Conservation (phyloP, 1,140 invertebrate species). For the Aphis gossypii region DNA sequence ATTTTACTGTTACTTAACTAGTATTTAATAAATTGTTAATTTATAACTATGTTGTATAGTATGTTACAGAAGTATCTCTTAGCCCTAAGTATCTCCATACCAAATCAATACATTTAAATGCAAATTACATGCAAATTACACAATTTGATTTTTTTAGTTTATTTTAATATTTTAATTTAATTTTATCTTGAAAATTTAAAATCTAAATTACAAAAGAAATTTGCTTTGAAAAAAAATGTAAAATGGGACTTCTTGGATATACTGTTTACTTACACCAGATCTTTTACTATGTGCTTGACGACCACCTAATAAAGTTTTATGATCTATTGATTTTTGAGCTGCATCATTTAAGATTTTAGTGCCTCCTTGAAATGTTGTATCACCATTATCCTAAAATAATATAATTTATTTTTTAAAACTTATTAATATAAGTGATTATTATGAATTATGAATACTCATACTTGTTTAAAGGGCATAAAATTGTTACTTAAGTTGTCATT, state of each 20-base stretch:
- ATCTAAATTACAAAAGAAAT: neutral
- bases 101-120: no score
- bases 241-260: no score
- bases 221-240: neutral
- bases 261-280: slow-evolving; percentile 68
- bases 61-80: no score
- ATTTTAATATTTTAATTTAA: no score
- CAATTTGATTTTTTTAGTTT: no score
- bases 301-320: slow-evolving; percentile 50
- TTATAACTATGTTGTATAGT: neutral
- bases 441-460: neutral
- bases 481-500: slow-evolving; percentile 12
- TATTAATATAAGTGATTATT: neutral
- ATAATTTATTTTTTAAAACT: neutral
- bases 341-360: slow-evolving; percentile 38
- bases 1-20: no score
- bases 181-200: slow-evolving; percentile 16
- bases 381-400: slow-evolving; percentile 16
- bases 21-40: neutral
- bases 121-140: no score
- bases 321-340: slow-evolving; percentile 48
- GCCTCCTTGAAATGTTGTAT: neutral
- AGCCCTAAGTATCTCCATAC: no score
- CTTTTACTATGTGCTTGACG: slow-evolving; percentile 69
- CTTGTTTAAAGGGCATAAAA: slow-evolving; percentile 40